Evolutionary conservation across 2,797 vertebrate species (phyloP).

Genomic region (Glyptemys insculpta): DNA sequence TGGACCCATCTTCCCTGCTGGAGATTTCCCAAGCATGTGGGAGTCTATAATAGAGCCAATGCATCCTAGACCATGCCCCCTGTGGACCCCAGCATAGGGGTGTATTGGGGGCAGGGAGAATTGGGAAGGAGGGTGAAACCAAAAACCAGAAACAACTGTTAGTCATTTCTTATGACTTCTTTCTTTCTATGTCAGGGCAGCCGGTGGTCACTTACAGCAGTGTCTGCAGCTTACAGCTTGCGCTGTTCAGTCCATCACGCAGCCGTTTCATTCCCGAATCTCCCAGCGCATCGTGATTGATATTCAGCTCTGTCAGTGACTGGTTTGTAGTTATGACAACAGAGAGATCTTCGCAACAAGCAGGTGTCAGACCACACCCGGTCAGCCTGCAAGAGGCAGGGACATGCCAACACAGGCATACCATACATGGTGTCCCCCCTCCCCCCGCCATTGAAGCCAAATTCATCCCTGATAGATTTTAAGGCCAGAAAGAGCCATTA

Average conservation of each 20-base stretch:
- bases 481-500: neutral
- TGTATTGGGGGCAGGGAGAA: neutral
- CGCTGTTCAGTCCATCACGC: neutral
- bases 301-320: neutral
- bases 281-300: neutral
- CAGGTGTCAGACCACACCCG: neutral
- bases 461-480: neutral
- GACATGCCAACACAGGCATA: neutral
- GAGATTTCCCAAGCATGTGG: neutral
- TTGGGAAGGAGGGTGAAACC: neutral
- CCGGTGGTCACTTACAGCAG: neutral
- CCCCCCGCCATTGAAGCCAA: neutral
- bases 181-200: neutral
- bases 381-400: neutral
- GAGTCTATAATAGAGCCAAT: neutral
- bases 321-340: neutral
- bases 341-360: neutral
- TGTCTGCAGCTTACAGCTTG: neutral
- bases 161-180: neutral
- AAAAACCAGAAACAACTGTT: neutral
- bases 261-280: neutral
- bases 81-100: neutral
- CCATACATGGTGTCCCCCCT: neutral
- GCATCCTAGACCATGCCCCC: neutral
- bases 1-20: neutral